Evolutionary conservation across 1,140 invertebrate genomes (phyloP).

Genomic region (Drosophila ohnishii): DNA sequence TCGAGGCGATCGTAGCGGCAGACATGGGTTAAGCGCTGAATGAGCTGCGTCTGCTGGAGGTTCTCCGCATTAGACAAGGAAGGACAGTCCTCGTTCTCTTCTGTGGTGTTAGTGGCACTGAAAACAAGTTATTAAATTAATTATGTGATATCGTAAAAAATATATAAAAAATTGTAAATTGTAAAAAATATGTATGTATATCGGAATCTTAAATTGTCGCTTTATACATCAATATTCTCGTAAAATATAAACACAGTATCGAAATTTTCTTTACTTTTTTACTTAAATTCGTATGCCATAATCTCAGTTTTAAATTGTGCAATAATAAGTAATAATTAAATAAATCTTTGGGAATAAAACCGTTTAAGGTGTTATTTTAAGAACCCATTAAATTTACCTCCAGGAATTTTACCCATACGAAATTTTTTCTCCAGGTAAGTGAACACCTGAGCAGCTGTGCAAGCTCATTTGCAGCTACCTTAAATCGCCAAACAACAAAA

Average conservation of each 20-base stretch:
- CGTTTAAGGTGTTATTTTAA: not conserved
- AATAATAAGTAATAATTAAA: not conserved
- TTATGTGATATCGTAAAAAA: not conserved
- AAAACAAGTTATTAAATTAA: not conserved
- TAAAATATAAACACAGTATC: not conserved
- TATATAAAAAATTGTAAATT: not conserved
- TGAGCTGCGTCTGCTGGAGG: conserved; percentile 74
- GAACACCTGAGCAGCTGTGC: conserved; percentile 56
- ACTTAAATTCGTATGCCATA: not conserved
- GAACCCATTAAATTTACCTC: not conserved
- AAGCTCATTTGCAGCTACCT: conserved; percentile 64
- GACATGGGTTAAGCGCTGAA: conserved; percentile 74
- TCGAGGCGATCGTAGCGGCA: conserved; percentile 79
- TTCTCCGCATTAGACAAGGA: conserved; percentile 56
- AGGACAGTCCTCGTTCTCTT: conserved; percentile 67
- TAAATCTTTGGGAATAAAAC: conserved; percentile 1
- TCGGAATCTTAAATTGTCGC: not conserved
- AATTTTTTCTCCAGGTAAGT: not conserved
- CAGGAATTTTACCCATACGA: not conserved
- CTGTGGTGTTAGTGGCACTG: conserved; percentile 47
- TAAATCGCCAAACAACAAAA: conserved; percentile 21
- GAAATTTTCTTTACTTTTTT: not conserved
- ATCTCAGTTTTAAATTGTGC: not conserved
- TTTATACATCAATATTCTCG: not conserved
- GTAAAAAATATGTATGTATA: no score